Evolutionary conservation across 2,888 invertebrate species (phyloP), one percentile per base, ranked within the genome.

Genomic region (Lutraria lutraria): DNA sequence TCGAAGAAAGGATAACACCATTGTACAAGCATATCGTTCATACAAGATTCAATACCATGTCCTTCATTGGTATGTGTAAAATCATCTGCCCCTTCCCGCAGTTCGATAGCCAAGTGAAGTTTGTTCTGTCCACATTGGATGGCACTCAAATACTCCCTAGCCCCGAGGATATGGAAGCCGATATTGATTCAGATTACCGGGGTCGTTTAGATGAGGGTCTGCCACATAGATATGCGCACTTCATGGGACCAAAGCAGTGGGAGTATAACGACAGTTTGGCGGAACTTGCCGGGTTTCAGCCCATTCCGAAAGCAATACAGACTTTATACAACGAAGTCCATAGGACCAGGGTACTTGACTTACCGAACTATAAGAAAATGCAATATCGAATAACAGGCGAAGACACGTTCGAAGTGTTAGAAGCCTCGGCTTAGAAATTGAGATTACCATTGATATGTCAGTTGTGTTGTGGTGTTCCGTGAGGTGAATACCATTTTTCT

Each of bases 1-100:
- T 98, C 82, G 98, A 98, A 88, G 98, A 98, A 96, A 98, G 98
- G 97, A 98, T 99, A 25, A 97, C 98, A 94, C 98, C 98, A 0
- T 97, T 99, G 0, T 98, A 98, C 97, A 98, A 98, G 95, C 99
- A 98, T 95, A 97, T 98, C 86, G 97, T 99, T 63, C 98, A 99
- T 96, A 98, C 98, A 82, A 97, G 98, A 91, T 97, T 98, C 94
- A 98, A 98, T 0, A 97, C 98, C 16, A 98, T 99, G 97, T 98
- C 98, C 86, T 97, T 99, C 93, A 97, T 98, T 72, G 99, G 99
- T 0, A 97, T 99, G 53, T 98, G 98, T 0, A 98, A 98, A 96
- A 98, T 98, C 93, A 98, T 98, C 0, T 98, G 98, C 96, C 98
- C 98, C 0, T 98, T 98, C 96, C 98, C 98, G 88, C 98, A 98